phyloP scores from a whole-genome alignment of 2,888 invertebrate genomes.

The Drosophila differens region DNA sequence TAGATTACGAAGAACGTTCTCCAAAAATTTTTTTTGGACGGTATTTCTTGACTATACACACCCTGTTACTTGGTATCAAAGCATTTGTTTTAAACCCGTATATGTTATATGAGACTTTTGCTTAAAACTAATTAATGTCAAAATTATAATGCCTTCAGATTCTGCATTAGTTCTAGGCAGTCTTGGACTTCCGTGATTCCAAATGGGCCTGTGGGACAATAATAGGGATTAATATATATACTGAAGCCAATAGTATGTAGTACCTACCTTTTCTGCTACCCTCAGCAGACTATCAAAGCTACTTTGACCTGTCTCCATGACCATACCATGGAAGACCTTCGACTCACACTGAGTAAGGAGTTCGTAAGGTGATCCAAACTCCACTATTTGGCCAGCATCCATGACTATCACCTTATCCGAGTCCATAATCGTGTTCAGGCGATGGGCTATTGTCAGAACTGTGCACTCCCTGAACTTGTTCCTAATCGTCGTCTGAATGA shows the following conservation, averaged over 20 bases:
- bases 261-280: conserved; percentile 87
- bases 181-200: conserved; percentile 41
- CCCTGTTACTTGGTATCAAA: too few relatives aligned
- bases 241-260: rapidly evolving
- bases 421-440: conserved; percentile 93
- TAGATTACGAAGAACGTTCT: too few relatives aligned
- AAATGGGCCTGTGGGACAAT: conserved; percentile 28
- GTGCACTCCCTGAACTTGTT: conserved; percentile 92
- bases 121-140: conserved; percentile 10
- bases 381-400: conserved; percentile 89
- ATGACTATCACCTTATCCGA: conserved; percentile 88
- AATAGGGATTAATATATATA: background rate
- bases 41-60: too few relatives aligned
- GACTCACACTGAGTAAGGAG: conserved; percentile 86
- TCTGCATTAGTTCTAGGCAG: background rate
- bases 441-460: conserved; percentile 95
- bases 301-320: conserved; percentile 26
- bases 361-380: conserved; percentile 89
- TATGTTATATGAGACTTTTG: conserved; percentile 13
- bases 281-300: conserved; percentile 87
- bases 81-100: conserved; percentile 19
- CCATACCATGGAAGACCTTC: conserved; percentile 85
- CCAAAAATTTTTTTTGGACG: too few relatives aligned
- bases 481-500: conserved; percentile 93
- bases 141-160: conserved; percentile 1